phyloP scores from a whole-genome alignment of 1,140 invertebrate species.

The Conus ventricosus region DNA sequence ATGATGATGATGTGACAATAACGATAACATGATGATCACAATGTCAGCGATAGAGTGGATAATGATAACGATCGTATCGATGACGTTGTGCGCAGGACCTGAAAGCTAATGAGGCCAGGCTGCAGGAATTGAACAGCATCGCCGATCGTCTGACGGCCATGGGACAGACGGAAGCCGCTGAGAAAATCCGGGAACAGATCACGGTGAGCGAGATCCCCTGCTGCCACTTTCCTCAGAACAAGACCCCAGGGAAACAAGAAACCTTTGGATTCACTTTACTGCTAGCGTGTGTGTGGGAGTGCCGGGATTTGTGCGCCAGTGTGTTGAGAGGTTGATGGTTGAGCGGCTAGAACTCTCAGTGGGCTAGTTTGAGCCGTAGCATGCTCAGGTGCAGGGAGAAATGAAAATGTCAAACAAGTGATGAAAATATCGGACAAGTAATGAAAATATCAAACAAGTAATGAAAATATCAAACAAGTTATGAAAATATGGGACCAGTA shows the following conservation, averaged over 20 bases:
- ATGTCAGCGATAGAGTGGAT: background rate
- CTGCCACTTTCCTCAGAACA: background rate
- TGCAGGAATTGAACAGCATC: slow-evolving; percentile 78
- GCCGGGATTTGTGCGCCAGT: background rate
- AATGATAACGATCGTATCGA: background rate
- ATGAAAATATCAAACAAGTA: too few species aligned
- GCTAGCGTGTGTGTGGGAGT: too few species aligned
- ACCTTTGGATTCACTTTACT: too few species aligned
- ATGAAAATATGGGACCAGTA: too few species aligned
- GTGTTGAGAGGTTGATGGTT: background rate
- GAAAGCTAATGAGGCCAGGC: slow-evolving; percentile 96
- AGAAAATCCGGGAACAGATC: slow-evolving; percentile 99
- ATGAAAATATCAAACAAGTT: too few species aligned
- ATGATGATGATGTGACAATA: too few species aligned
- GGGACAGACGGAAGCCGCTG: slow-evolving; percentile 97
- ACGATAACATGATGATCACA: background rate
- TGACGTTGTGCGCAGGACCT: slow-evolving; percentile 81
- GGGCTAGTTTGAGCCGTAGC: too few species aligned
- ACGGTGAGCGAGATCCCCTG: slow-evolving; percentile 76
- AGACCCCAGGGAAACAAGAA: too few species aligned
- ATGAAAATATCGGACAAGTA: too few species aligned
- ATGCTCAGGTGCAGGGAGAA: too few species aligned
- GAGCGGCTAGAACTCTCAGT: too few species aligned
- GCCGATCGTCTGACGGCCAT: slow-evolving; percentile 94
- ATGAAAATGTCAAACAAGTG: too few species aligned